Evolutionary conservation across 2,888 invertebrate genomes (phyloP), one percentile per base, ranked within the genome.

Genomic region (Limnephilus rhombicus): DNA sequence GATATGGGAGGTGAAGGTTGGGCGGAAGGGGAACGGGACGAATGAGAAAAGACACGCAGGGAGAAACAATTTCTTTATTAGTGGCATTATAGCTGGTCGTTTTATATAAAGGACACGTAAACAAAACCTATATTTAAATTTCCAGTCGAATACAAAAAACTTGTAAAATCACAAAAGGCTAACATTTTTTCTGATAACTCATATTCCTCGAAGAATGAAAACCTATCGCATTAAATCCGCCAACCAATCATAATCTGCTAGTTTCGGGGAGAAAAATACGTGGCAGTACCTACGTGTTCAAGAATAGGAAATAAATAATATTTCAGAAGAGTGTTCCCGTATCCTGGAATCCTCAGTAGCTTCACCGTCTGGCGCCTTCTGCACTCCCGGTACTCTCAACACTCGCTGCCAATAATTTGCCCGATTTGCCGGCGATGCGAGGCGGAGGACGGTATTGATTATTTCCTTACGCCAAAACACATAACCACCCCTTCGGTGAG

Each of bases 381-480:
- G 68, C n/a, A 68, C 24, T 68, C 68, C 24, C 68, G 11, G 24
- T 24, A 68, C 24, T 68, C n/a, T 0, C 68, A 9, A 24, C 68
- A 68, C 24, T 68, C 24, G 68, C 68, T 9, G 68, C 7, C 11
- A 68, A 68, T 68, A 24, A 68, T 68, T 68, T 68, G 68, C n/a
- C 68, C 24, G 24, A n/a, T 68, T 68, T 68, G 68, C 68, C 24
- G 9, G 68, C 9, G 68, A 68, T 24, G 68, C 68, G 68, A n/a
- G 68, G 68, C 34, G 37, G 24, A 83, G 83, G 41, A 29, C 12
- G 29, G 86, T 86, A 86, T 86, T 45, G 86, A 86, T 86, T 86
- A 86, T 86, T 86, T 45, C 41, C 45, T 41, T 41, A 86, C 29
- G 86, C 41, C 45, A 45, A 49, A 85, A 49, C 45, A 41, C 41